Evolutionary conservation across 2,113 vertebrate species (phyloP).

Genomic region (Origma solitaria): DNA sequence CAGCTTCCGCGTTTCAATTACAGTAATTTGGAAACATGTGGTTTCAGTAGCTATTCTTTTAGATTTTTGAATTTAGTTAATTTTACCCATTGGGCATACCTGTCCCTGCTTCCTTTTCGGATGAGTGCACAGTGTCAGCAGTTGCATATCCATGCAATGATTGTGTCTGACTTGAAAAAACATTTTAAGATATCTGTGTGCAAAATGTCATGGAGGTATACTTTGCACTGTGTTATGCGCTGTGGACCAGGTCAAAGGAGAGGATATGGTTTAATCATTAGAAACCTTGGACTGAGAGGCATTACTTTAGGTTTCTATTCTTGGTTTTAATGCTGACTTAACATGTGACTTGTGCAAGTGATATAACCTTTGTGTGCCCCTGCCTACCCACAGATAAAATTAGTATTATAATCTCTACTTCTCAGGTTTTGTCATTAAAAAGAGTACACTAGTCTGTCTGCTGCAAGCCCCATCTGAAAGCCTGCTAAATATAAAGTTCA

Average conservation of each 20-base stretch:
- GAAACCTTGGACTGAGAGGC: slow-evolving; percentile 10
- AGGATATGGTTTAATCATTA: slow-evolving; percentile 50
- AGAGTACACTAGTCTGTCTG: neutral
- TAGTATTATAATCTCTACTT: slow-evolving; percentile 1
- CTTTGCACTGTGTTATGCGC: neutral
- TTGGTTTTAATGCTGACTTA: slow-evolving; percentile 29
- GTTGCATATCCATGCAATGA: neutral
- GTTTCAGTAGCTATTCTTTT: slow-evolving; percentile 19
- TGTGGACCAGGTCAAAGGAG: neutral
- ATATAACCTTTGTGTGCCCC: neutral
- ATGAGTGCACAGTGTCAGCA: neutral
- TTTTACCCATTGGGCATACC: neutral
- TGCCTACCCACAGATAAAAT: neutral
- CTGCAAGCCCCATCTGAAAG: neutral
- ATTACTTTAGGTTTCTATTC: slow-evolving; percentile 47
- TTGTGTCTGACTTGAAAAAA: neutral
- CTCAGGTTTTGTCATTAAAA: neutral
- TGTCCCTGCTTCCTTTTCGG: neutral
- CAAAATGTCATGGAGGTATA: neutral
- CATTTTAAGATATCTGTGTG: neutral
- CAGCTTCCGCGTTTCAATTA: slow-evolving; percentile 27
- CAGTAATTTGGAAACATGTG: neutral
- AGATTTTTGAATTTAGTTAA: slow-evolving; percentile 24
- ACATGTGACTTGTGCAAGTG: slow-evolving; percentile 24
- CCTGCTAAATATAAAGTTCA: neutral